Percentiles rank a stretch among this genome's conserved stretches.
phyloP scores from a whole-genome alignment of 2,888 invertebrate genomes.

The Morpho helenor region DNA sequence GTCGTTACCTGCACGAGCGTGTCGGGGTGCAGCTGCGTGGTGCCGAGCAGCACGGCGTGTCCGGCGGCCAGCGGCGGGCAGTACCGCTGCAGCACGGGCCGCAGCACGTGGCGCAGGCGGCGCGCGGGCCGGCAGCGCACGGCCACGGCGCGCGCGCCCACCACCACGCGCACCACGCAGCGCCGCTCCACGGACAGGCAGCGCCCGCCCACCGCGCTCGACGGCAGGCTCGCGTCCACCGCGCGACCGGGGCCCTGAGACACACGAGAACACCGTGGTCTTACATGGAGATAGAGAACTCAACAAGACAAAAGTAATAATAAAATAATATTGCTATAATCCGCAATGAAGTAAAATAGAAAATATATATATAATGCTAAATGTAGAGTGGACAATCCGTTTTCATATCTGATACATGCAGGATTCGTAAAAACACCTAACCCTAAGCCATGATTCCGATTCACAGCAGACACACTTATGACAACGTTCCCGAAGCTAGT shows the following conservation, averaged over 20 bases:
- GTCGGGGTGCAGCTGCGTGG: conserved; percentile 41
- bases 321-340: no score
- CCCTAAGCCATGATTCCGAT: no score
- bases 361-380: no score
- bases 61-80: conserved; percentile 8
- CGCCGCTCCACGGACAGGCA: conserved; percentile 92
- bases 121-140: conserved; percentile 92
- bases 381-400: no score
- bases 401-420: no score
- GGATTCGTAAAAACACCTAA: no score
- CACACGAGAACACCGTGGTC: background rate
- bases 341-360: no score
- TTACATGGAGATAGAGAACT: no score
- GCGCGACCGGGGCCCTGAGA: conserved; percentile 60
- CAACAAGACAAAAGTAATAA: no score
- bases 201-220: conserved; percentile 87
- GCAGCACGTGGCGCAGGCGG: conserved; percentile 89
- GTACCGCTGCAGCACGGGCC: conserved; percentile 83
- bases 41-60: conserved; percentile 33
- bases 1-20: conserved; percentile 47
- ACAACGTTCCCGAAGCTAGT: no score
- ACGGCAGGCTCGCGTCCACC: conserved; percentile 84
- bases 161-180: conserved; percentile 89
- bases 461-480: no score
- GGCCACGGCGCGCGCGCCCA: conserved; percentile 90